Percentiles rank a stretch among this genome's conserved stretches.
phyloP scores from a whole-genome alignment of 2,113 vertebrate species.

The Raphicerus campestris region DNA sequence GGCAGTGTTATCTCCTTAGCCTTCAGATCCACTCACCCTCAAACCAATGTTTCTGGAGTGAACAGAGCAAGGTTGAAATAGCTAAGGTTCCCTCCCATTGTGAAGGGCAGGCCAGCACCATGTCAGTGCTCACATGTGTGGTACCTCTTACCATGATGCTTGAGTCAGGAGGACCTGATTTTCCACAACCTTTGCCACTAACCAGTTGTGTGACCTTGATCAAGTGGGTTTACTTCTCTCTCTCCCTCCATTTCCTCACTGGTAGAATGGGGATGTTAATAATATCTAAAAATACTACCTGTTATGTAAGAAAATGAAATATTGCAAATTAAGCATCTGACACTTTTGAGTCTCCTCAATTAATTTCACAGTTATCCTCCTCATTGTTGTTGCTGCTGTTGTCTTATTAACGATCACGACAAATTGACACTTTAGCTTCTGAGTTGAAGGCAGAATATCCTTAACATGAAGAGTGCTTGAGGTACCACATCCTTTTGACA shows the following conservation, averaged over 20 bases:
- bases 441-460: not conserved
- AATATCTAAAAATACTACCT: not conserved
- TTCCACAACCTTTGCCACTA: not conserved
- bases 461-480: not conserved
- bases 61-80: not conserved
- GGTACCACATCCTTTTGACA: not conserved
- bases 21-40: not conserved
- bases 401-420: not conserved
- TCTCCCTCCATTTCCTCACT: not conserved
- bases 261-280: not conserved
- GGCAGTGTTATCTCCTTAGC: not conserved
- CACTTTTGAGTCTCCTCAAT: not conserved
- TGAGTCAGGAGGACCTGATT: not conserved
- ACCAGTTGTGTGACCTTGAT: not conserved
- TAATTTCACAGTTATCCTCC: not conserved
- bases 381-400: not conserved
- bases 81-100: not conserved
- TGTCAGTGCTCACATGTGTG: rapidly evolving
- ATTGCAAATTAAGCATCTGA: not conserved
- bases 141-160: not conserved
- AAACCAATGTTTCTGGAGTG: not conserved
- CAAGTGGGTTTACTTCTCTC: not conserved
- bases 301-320: not conserved
- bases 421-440: not conserved
- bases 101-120: not conserved